Base-by-base conservation (phyloP, 2,113 vertebrate genomes). In the Grallaria varia region DNA sequence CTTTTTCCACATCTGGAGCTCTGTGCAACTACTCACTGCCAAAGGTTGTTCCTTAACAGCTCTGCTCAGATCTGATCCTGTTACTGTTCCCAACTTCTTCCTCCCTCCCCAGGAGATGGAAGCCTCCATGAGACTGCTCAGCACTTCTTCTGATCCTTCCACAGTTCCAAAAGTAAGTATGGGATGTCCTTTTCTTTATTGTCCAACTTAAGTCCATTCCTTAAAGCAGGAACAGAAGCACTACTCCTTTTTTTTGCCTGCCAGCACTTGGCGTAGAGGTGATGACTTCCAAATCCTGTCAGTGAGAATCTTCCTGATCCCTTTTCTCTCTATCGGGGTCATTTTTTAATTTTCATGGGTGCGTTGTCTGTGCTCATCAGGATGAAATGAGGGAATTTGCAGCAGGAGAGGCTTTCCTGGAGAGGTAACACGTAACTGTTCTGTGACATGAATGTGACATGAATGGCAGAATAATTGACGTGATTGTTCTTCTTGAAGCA, bases 71-170 rank as follows among this genome's bases (percentile, higher is more conserved):
- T 97, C 96, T 3, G 93, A 97, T 60, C 96, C 97, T 23, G 44
- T 97, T 42, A 96, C 97, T 27, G 80, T 99, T 56, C 99, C 99
- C 37, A 99, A 99, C 94, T 99, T 99, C 97, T 99, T 99, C 95
- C 98, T 99, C 62, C 97, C 99, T 4, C 97, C 98, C 33, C 97
- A 98, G 77, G 98, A 99, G 74, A 83, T 99, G 96, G 99, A 99
- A 95, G 98, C 98, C 1, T 99, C 99, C 45, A 98, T 99, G 97
- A 98, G 98, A 92, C 96, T 98, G 73, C 98, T 99, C 42, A 98
- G 97, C 30, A 45, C 98, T 39, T 98, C 98, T 47, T 96, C 97
- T 73, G 98, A 97, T 71, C 98, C 98, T 59, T 50, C 92, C 6
- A 21, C 90, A 71, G 20, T 81, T 76, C 87, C 96, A 45, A 39